Evolutionary conservation across 2,797 vertebrate species (phyloP), one percentile per base, ranked within the genome.

Genomic region (Melanotaenia pygmaea): DNA sequence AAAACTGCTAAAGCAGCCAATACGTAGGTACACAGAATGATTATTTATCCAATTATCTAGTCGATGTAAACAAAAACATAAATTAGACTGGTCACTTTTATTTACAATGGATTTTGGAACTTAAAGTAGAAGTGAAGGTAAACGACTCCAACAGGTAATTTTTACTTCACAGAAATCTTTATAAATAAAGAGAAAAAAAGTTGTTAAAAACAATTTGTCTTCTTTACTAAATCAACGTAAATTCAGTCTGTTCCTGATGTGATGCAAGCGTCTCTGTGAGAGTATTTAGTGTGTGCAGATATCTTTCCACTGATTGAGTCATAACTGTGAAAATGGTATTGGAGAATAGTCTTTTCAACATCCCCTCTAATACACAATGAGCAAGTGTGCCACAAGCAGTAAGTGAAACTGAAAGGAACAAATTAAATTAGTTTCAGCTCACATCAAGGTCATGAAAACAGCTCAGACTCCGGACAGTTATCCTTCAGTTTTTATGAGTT

Each of bases 291-390:
- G 47, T 79, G 40, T 32, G 53, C 20, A 54, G 38, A 79, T 73
- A 63, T 60, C 34, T 40, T 18, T 50, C 61, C 38, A 16, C 38
- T 53, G 28, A 70, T 65, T 34, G 72, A 72, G 63, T 79, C 72
- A 76, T 76, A 47, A 73, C 24, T n/a, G 63, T 34, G 54, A 72
- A 59, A 79, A 72, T 70, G 57, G 28, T 69, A 26, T 64, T 54
- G 12, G 60, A 69, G 58, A 81, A 75, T 54, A 68, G 74, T 58
- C 62, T 43, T 35, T 70, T 84, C 72, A 74, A 76, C 75, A 43
- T 69, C 54, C 76, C 76, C 32, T 32, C 74, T 37, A 60, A 57
- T 1, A 6, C 64, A 34, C 5, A 9, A 5, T 12, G 67, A 59
- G 53, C 30, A 3, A 64, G 45, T 62, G 34, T 67, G 60, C 37